Percentiles rank a stretch among this genome's conserved stretches.
phyloP scores from a whole-genome alignment of 2,888 invertebrate genomes.

The Orchestes rusci region DNA sequence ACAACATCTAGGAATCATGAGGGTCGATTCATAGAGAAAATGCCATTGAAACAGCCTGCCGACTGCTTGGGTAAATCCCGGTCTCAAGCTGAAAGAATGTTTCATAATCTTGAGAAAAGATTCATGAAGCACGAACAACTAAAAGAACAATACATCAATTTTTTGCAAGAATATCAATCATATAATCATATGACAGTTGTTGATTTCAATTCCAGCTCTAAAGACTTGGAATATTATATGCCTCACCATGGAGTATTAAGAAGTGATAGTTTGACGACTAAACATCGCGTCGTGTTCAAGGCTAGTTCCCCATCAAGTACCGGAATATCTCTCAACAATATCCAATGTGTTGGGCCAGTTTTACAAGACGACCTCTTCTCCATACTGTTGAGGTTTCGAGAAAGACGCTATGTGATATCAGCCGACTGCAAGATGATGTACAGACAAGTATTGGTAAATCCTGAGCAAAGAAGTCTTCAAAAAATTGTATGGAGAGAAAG shows the following conservation, averaged over 20 bases:
- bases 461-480: too few species aligned
- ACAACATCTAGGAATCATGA: conserved; percentile 2
- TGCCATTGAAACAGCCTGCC: neutral
- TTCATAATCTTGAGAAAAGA: conserved; percentile 5
- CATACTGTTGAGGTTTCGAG: too few species aligned
- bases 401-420: too few species aligned
- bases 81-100: conserved; percentile 1
- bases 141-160: conserved; percentile 6
- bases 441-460: too few species aligned
- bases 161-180: conserved; percentile 1
- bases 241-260: too few species aligned
- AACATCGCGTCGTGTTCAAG: conserved; percentile 10
- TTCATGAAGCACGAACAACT: conserved; percentile 5
- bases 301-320: conserved; percentile 8
- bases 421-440: too few species aligned
- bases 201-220: conserved; percentile 10
- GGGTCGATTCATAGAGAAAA: conserved; percentile 1
- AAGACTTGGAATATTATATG: too few species aligned
- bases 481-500: too few species aligned
- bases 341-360: conserved; percentile 10
- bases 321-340: conserved; percentile 12
- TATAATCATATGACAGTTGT: conserved; percentile 8
- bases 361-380: conserved; percentile 11
- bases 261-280: conserved; percentile 14
- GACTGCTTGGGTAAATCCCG: conserved; percentile 5